Evolutionary conservation across 2,888 invertebrate species (phyloP), one percentile per base, ranked within the genome.

Genomic region (Petrophora chlorosata): DNA sequence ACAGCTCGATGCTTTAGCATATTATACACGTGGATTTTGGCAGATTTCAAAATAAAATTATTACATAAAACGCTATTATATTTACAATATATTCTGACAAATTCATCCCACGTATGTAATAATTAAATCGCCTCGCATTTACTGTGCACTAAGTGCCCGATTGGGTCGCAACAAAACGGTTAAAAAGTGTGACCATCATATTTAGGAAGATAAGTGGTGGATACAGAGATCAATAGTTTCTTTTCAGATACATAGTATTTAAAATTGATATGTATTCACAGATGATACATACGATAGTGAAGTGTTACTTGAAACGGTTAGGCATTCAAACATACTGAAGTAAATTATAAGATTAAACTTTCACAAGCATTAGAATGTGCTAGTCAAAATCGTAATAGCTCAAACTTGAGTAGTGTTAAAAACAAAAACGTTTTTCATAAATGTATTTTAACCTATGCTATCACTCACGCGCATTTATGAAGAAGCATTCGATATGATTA

Each of bases 71-170:
- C 73, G 70, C 82, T 76, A 75, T 79, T 52, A 57, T 89, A 89
- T 90, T 87, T 90, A 90, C 89, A 90, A 83, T 83, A 81, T 79
- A 79, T 70, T 82, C 85, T 84, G 85, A 74, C 82, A 82, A 81
- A 76, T 76, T 70, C 64, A 75, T 76, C 73, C 76, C 84, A 87
- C 87, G 85, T 73, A 80, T 84, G 73, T 79, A 83, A 81, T 79
- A 75, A 76, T 67, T 63, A 32, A 15, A 15, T 70, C 75, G 80
- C 81, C 85, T 83, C 87, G 84, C 84, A 65, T 67, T 68, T 57
- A 69, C 83, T 81, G 82, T 84, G 83, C 83, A 73, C 58, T 62
- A 41, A 23, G 32, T 35, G 33, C 30, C 30, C 22, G 12, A 12
- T 29, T 10, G 12, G 16, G 15, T 16, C 16, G 23, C 8, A 17